phyloP scores from a whole-genome alignment of 2,797 vertebrate species.

The Choloepus didactylus region DNA sequence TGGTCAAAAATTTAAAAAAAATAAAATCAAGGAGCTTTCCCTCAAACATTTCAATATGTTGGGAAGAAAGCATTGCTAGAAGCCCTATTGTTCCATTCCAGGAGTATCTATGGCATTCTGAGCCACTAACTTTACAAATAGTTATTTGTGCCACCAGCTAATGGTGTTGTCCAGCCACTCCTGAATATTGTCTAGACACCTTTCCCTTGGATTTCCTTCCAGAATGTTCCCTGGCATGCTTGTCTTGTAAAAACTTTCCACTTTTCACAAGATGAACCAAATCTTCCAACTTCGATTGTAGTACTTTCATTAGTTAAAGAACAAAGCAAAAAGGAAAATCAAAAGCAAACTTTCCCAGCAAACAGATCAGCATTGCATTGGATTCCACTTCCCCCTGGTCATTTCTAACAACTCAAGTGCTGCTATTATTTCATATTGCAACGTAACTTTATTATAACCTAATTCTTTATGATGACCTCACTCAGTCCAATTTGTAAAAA shows the following conservation, averaged over 20 bases:
- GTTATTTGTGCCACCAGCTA: conserved; percentile 64
- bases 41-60: conserved; percentile 69
- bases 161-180: conserved; percentile 71
- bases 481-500: neutral
- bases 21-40: conserved; percentile 66
- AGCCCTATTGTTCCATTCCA: conserved; percentile 70
- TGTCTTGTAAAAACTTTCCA: conserved; percentile 66
- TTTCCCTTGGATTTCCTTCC: conserved; percentile 79
- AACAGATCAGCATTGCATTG: neutral
- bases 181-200: conserved; percentile 81
- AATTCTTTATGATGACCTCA: neutral
- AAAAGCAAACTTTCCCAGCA: conserved; percentile 53
- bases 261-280: neutral
- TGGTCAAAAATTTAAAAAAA: conserved; percentile 49
- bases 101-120: conserved; percentile 73
- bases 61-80: conserved; percentile 74
- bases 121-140: conserved; percentile 73
- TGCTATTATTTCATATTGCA: neutral
- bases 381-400: neutral
- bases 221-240: conserved; percentile 71
- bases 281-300: conserved; percentile 39
- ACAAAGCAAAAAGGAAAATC: neutral
- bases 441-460: neutral
- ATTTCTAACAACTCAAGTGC: neutral
- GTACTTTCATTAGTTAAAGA: conserved; percentile 71